Percentiles rank a stretch among this genome's conserved stretches.
Evolutionary conservation across 2,888 invertebrate genomes (phyloP).

Genomic region (Coelogynopora nodosa): DNA sequence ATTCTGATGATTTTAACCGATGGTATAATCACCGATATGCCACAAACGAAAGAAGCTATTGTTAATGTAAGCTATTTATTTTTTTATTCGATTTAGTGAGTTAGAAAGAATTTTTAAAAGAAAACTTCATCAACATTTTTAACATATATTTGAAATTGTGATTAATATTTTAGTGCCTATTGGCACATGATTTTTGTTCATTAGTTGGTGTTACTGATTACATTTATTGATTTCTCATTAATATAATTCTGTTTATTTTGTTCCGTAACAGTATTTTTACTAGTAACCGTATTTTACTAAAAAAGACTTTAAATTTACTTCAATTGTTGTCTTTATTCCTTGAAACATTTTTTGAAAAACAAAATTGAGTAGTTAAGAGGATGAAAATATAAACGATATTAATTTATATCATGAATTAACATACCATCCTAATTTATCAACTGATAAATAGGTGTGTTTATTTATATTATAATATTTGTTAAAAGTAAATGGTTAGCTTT

Average conservation of each 20-base stretch:
- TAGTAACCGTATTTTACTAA: too few species aligned
- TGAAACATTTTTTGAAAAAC: too few species aligned
- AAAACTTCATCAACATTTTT: neutral
- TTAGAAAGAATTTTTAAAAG: conserved; percentile 42
- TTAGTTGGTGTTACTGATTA: neutral
- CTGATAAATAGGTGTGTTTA: too few species aligned
- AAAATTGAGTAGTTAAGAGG: too few species aligned
- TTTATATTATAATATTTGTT: too few species aligned
- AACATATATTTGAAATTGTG: neutral
- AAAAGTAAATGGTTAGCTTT: too few species aligned
- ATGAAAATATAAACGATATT: too few species aligned
- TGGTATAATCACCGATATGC: conserved; percentile 67
- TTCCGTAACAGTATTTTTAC: neutral
- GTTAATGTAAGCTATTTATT: conserved; percentile 52
- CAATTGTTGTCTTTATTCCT: too few species aligned
- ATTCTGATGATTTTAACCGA: conserved; percentile 68
- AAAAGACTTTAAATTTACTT: too few species aligned
- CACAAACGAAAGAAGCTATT: conserved; percentile 58
- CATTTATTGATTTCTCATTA: neutral
- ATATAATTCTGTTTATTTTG: neutral
- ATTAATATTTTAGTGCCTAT: neutral
- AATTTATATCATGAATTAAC: too few species aligned
- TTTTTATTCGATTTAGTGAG: conserved; percentile 49
- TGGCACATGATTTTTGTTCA: neutral
- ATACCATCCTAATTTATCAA: too few species aligned